These are phyloP conservation scores for Spheniscus humboldti DNA, from an alignment of 2,797 vertebrate species.

Conservation along the genomic window DNA sequence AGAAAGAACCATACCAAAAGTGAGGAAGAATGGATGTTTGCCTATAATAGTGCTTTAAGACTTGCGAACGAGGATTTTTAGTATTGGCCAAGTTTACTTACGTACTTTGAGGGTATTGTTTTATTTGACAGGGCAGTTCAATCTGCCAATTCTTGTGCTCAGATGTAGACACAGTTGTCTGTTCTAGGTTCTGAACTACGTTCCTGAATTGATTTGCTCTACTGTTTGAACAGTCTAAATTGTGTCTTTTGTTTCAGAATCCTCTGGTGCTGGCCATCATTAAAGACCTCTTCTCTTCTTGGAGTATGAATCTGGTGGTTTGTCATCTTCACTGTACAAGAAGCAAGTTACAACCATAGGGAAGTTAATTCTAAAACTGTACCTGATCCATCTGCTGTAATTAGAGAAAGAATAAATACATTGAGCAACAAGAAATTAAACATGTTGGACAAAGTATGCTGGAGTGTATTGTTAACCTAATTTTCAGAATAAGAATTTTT, in stretches of 20 bases:
- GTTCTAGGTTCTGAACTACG: not conserved
- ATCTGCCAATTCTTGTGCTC: not conserved
- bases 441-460: not conserved
- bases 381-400: slow-evolving; percentile 15
- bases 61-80: not conserved
- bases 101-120: not conserved
- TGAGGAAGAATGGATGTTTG: not conserved
- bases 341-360: not conserved
- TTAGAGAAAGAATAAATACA: slow-evolving; percentile 49
- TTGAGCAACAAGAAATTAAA: slow-evolving; percentile 26
- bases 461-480: not conserved
- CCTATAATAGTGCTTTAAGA: not conserved
- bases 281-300: slow-evolving; percentile 28
- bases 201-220: not conserved
- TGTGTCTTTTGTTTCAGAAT: slow-evolving; percentile 44
- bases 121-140: not conserved
- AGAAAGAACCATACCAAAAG: not conserved
- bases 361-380: not conserved
- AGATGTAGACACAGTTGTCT: not conserved
- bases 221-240: not conserved
- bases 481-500: not conserved
- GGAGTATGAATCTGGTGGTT: not conserved
- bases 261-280: slow-evolving; percentile 62
- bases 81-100: not conserved
- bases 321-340: not conserved